Conservation (phyloP, 2,113 vertebrate species). For the Balaenoptera acutorostrata region DNA sequence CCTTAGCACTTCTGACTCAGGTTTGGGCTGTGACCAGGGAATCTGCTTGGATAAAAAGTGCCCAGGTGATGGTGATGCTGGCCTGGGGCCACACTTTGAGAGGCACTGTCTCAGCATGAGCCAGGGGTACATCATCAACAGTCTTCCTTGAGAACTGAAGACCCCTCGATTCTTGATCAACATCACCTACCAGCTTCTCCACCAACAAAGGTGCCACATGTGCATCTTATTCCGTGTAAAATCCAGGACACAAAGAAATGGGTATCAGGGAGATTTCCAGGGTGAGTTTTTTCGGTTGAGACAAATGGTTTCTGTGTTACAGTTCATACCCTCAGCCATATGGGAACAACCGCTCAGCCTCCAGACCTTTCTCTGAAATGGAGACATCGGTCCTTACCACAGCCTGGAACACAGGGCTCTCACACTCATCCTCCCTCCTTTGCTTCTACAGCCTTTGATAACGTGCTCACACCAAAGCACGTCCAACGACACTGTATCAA, state of each 20-base stretch:
- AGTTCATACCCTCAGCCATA: not conserved
- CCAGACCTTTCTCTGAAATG: too few species aligned
- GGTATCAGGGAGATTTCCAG: too few species aligned
- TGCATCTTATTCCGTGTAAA: not conserved
- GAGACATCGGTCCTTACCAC: fast-evolving
- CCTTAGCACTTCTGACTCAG: not conserved
- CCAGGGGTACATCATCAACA: fast-evolving
- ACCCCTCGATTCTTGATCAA: not conserved
- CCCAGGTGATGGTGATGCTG: fast-evolving
- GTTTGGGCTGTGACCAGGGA: not conserved
- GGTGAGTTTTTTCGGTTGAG: not conserved
- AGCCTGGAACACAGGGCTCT: fast-evolving
- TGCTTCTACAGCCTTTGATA: not conserved
- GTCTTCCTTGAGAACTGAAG: not conserved
- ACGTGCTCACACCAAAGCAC: not conserved
- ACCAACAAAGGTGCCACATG: not conserved
- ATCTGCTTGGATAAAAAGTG: too few species aligned
- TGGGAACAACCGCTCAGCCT: not conserved
- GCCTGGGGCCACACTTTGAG: not conserved
- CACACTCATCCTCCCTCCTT: not conserved
- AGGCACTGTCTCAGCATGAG: fast-evolving
- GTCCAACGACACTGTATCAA: not conserved
- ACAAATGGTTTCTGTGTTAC: not conserved
- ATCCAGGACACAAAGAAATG: not conserved
- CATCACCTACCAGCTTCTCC: not conserved